A percentile compares a stretch with the other conserved stretches of the same genome.
These are phyloP conservation scores for Troglohyphantes excavatus DNA, from an alignment of 2,888 invertebrate genomes.

Conservation along the genomic window DNA sequence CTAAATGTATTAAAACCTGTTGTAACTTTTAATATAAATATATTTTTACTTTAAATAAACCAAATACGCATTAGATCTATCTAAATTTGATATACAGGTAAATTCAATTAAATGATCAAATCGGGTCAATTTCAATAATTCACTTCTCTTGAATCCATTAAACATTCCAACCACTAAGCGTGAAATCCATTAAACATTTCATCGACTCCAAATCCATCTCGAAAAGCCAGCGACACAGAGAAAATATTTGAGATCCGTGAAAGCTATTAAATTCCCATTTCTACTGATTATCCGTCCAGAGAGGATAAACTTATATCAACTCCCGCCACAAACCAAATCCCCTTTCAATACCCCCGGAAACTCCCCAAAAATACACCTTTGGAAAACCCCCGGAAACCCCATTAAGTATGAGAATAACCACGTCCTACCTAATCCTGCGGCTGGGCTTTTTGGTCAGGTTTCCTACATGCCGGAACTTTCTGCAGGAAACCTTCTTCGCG, in stretches of 20 bases:
- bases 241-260: neutral
- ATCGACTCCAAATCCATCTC: too few species aligned
- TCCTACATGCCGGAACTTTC: neutral
- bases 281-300: neutral
- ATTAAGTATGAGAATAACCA: constrained; percentile 49
- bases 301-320: constrained; percentile 1
- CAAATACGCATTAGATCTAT: too few species aligned
- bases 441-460: neutral
- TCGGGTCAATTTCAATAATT: too few species aligned
- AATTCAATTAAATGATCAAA: too few species aligned
- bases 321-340: neutral
- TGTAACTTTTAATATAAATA: too few species aligned
- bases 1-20: too few species aligned
- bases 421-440: constrained; percentile 12
- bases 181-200: too few species aligned
- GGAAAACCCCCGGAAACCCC: constrained; percentile 42
- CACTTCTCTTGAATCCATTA: too few species aligned
- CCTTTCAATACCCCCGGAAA: neutral
- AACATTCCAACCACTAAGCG: too few species aligned
- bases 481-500: neutral
- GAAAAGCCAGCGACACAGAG: too few species aligned
- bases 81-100: too few species aligned
- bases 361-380: constrained; percentile 25
- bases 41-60: too few species aligned
- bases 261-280: constrained; percentile 3